These are phyloP conservation scores for Proctacanthus coquilletti DNA, from an alignment of 1,140 invertebrate genomes.

Conservation along the genomic window DNA sequence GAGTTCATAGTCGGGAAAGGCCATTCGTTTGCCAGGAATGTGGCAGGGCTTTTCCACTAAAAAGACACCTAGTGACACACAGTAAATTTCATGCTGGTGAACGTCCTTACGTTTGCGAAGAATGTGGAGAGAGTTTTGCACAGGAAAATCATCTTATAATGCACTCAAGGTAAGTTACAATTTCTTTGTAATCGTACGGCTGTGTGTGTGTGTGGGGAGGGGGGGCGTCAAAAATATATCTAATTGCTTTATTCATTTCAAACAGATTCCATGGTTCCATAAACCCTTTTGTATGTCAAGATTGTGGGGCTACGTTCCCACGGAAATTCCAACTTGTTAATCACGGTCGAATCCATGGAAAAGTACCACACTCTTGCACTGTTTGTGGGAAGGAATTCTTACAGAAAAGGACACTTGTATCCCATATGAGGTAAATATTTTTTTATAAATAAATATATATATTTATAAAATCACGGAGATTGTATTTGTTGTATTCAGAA, in stretches of 20 bases:
- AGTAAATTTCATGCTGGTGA: conserved; percentile 77
- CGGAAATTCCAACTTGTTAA: conserved; percentile 72
- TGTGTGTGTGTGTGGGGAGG: too few relatives aligned
- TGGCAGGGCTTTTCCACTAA: conserved; percentile 62
- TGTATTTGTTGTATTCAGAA: conserved; percentile 11
- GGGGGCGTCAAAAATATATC: too few relatives aligned
- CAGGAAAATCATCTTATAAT: conserved; percentile 63
- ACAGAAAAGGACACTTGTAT: conserved; percentile 61
- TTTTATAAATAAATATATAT: conserved; percentile 3
- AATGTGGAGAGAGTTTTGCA: conserved; percentile 78
- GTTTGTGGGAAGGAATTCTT: conserved; percentile 70
- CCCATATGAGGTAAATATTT: conserved; percentile 48
- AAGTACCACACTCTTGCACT: conserved; percentile 63
- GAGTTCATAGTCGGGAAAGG: conserved; percentile 57
- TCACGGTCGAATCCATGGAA: conserved; percentile 61
- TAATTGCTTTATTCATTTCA: too few relatives aligned
- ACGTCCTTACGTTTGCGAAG: conserved; percentile 68
- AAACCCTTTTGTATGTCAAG: conserved; percentile 64
- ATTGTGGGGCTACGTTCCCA: conserved; percentile 68
- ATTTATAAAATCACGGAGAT: background rate
- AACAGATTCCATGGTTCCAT: conserved; percentile 57
- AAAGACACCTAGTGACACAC: conserved; percentile 68
- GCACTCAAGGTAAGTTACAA: conserved; percentile 42
- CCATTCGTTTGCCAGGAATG: conserved; percentile 69
- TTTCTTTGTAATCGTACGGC: background rate